Evolutionary conservation across 2,113 vertebrate species (phyloP).

Genomic region (Microcebus lehilahytsara): DNA sequence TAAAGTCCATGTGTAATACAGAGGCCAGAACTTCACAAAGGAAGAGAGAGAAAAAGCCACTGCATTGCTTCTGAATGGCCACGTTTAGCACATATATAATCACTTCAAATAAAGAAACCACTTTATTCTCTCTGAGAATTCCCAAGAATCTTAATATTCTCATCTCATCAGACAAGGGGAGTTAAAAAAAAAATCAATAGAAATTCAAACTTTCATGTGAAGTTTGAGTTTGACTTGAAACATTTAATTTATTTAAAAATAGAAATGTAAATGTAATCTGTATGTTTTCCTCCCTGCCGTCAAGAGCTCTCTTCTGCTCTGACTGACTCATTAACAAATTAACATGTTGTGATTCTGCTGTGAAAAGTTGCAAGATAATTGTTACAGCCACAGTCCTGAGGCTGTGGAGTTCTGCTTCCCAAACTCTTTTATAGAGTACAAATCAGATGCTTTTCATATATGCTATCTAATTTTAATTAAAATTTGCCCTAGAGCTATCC

Average conservation of each 20-base stretch:
- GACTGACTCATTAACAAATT: slow-evolving; percentile 84
- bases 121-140: background rate
- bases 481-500: slow-evolving; percentile 83
- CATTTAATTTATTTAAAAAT: slow-evolving; percentile 74
- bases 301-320: slow-evolving; percentile 65
- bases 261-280: slow-evolving; percentile 61
- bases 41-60: no score
- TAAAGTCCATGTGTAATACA: background rate
- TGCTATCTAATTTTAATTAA: slow-evolving; percentile 89
- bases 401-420: slow-evolving; percentile 80
- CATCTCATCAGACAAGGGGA: background rate
- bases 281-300: slow-evolving; percentile 65
- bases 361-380: slow-evolving; percentile 84
- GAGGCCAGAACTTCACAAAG: background rate
- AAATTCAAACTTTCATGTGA: slow-evolving; percentile 52
- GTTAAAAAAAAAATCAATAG: background rate
- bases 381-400: slow-evolving; percentile 81
- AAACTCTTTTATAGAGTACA: slow-evolving; percentile 84
- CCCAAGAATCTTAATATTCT: background rate
- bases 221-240: slow-evolving; percentile 65
- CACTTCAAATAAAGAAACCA: background rate
- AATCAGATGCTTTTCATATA: slow-evolving; percentile 87
- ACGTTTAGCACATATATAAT: background rate
- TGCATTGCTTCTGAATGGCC: background rate
- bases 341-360: slow-evolving; percentile 84